phyloP scores from a whole-genome alignment of 2,797 vertebrate species.

The Carcharodon carcharias region DNA sequence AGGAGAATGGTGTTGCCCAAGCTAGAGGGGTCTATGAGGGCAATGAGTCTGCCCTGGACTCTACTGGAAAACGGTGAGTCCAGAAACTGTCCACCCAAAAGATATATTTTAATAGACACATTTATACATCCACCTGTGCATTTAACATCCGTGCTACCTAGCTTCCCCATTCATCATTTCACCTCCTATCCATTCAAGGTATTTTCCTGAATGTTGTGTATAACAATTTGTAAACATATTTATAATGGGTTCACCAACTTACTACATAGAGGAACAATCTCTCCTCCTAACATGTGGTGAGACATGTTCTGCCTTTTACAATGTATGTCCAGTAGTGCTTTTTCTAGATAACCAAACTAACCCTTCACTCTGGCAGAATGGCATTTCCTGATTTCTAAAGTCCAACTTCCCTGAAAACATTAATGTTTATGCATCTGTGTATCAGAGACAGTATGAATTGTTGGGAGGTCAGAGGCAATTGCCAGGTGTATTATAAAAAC shows the following conservation, averaged over 20 bases:
- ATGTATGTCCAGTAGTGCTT: not conserved
- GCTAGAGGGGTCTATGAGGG: not conserved
- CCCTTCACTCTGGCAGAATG: not conserved
- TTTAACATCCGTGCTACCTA: not conserved
- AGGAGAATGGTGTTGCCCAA: not conserved
- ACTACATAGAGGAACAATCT: not conserved
- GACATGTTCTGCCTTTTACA: not conserved
- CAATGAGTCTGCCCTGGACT: not conserved
- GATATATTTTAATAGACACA: not conserved
- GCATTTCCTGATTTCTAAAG: not conserved
- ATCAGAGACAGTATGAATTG: not conserved
- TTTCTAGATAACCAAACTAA: not conserved
- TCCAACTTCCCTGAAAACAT: not conserved
- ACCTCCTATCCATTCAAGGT: not conserved
- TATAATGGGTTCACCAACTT: not conserved
- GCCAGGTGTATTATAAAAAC: not conserved
- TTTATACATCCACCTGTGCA: not conserved
- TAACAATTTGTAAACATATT: not conserved
- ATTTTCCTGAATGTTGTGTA: not conserved
- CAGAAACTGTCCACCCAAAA: not conserved
- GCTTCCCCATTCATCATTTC: not conserved
- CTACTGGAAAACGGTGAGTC: not conserved
- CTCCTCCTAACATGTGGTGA: not conserved
- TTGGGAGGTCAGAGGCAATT: not conserved
- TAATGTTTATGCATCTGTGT: not conserved